Percentiles rank a stretch among this genome's conserved stretches.
phyloP scores from a whole-genome alignment of 2,113 vertebrate species.

The Dasyurus viverrinus region DNA sequence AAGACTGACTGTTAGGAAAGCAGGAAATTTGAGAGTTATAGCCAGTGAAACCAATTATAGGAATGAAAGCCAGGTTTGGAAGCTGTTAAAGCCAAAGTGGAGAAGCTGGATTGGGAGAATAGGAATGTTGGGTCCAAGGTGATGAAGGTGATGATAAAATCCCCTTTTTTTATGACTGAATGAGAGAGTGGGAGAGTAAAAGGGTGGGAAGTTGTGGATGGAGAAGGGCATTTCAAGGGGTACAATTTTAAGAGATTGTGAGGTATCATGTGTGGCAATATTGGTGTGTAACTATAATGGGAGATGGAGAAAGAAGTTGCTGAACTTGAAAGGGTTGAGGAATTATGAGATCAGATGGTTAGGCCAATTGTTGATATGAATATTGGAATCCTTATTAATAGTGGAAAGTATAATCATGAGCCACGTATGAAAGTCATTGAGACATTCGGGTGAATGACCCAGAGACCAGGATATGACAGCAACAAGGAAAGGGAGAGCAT shows the following conservation, averaged over 20 bases:
- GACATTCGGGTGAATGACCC: neutral
- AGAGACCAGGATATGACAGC: neutral
- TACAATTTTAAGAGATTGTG: neutral
- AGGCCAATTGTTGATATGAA: neutral
- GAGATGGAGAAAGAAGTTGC: neutral
- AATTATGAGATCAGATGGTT: neutral
- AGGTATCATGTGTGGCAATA: neutral
- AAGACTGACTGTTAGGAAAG: neutral
- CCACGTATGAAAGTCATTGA: neutral
- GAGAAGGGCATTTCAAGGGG: neutral
- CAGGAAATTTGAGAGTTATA: neutral
- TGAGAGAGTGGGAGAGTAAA: neutral
- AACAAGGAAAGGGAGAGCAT: neutral
- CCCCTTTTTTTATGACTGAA: neutral
- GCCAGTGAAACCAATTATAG: neutral
- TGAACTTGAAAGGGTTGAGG: neutral
- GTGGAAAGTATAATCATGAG: neutral
- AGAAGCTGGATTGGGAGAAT: neutral
- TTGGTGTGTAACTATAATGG: neutral
- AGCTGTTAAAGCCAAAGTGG: neutral
- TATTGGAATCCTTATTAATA: neutral
- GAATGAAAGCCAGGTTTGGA: neutral
- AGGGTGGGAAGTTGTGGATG: neutral
- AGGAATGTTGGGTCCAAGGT: neutral
- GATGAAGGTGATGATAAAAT: neutral